Conservation (phyloP, 2,797 vertebrate species). For the Tinamus major region DNA sequence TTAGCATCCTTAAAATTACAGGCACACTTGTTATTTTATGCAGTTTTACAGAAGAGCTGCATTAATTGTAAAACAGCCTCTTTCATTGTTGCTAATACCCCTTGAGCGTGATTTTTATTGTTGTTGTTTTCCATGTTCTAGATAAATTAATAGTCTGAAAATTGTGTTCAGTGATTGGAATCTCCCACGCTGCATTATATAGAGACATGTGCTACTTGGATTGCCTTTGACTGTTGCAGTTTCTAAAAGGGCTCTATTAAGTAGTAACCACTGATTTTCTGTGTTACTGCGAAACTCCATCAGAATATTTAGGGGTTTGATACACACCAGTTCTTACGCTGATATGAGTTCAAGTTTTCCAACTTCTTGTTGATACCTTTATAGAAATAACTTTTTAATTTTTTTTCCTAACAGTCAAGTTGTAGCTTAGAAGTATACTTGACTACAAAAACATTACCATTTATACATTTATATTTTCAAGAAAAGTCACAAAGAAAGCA, state of each 20-base stretch:
- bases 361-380: not conserved
- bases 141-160: not conserved
- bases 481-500: not conserved
- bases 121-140: not conserved
- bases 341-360: not conserved
- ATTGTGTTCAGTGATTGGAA: not conserved
- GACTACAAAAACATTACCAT: not conserved
- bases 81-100: not conserved
- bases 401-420: not conserved
- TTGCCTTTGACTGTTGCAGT: not conserved
- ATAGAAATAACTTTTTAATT: not conserved
- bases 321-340: not conserved
- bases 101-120: not conserved
- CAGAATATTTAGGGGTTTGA: not conserved
- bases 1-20: not conserved
- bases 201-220: not conserved
- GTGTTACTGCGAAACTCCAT: not conserved
- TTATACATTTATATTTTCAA: not conserved
- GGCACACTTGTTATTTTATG: not conserved
- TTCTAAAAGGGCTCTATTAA: not conserved
- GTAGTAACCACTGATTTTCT: not conserved
- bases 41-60: not conserved
- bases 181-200: not conserved
- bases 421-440: not conserved
- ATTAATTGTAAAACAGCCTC: not conserved